Percentiles rank a stretch among this genome's conserved stretches.
These are phyloP conservation scores for Macrotis lagotis DNA, from an alignment of 2,113 vertebrate genomes.

Conservation along the genomic window DNA sequence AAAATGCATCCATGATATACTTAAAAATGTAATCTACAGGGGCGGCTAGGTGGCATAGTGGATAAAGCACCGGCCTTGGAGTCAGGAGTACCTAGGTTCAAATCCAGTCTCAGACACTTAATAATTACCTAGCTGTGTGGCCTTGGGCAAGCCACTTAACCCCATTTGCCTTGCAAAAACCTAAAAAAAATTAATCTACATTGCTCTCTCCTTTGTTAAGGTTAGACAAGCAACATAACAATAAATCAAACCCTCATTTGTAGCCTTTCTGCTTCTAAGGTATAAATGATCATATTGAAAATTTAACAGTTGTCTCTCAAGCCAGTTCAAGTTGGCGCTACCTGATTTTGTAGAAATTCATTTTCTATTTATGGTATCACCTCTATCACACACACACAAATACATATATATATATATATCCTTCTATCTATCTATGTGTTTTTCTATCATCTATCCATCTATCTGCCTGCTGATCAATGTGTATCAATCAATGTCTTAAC, in stretches of 20 bases:
- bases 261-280: background rate
- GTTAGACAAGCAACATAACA: background rate
- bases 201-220: too few species aligned
- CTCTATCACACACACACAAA: background rate
- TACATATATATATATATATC: background rate
- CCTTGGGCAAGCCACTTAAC: too few species aligned
- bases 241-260: background rate
- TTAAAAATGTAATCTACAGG: too few species aligned
- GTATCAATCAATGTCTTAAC: too few species aligned
- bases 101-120: too few species aligned
- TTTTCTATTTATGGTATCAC: background rate
- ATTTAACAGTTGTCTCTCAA: background rate
- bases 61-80: too few species aligned
- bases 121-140: too few species aligned
- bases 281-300: background rate
- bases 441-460: background rate
- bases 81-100: too few species aligned
- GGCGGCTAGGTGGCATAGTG: too few species aligned
- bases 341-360: background rate
- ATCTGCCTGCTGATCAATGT: too few species aligned
- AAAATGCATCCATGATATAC: background rate
- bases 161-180: too few species aligned
- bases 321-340: background rate
- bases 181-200: too few species aligned
- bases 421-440: background rate